phyloP scores from a whole-genome alignment of 2,888 invertebrate genomes.

The Sarcophaga subvicina region DNA sequence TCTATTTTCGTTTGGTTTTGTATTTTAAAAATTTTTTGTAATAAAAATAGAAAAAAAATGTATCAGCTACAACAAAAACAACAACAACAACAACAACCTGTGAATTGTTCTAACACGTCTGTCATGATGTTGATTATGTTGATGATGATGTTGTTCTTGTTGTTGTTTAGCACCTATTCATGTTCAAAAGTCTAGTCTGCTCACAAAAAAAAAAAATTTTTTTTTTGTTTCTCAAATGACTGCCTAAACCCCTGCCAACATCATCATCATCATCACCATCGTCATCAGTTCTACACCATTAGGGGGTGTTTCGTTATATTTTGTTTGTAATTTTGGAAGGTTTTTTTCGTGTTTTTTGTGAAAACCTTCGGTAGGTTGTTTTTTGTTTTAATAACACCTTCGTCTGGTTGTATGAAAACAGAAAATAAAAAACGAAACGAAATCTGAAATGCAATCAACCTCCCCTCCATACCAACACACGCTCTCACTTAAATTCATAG shows the following conservation, averaged over 20 bases:
- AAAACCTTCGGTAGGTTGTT: slow-evolving; percentile 56
- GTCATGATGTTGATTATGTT: slow-evolving; percentile 37
- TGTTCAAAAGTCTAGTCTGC: slow-evolving; percentile 67
- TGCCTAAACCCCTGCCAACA: not conserved
- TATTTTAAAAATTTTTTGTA: slow-evolving; percentile 34
- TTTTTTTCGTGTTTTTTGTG: slow-evolving; percentile 31
- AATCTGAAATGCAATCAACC: slow-evolving; percentile 22
- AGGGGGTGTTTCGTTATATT: slow-evolving; percentile 26
- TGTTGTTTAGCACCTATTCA: slow-evolving; percentile 69
- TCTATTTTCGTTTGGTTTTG: slow-evolving; percentile 27
- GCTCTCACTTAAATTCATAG: slow-evolving; percentile 14
- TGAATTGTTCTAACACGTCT: slow-evolving; percentile 47
- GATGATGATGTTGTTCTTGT: not conserved
- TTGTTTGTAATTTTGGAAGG: slow-evolving; percentile 61
- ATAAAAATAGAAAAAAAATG: slow-evolving; percentile 1
- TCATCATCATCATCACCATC: not conserved
- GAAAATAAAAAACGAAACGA: not conserved
- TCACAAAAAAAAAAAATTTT: not conserved
- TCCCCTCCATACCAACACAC: not conserved
- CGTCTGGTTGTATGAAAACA: slow-evolving; percentile 18
- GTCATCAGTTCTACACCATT: not conserved
- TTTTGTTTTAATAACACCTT: slow-evolving; percentile 68
- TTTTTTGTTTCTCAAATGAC: no score
- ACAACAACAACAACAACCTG: slow-evolving; percentile 18
- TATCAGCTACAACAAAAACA: not conserved